phyloP scores from a whole-genome alignment of 2,888 invertebrate species.

The Stenoptilia bipunctidactyla region DNA sequence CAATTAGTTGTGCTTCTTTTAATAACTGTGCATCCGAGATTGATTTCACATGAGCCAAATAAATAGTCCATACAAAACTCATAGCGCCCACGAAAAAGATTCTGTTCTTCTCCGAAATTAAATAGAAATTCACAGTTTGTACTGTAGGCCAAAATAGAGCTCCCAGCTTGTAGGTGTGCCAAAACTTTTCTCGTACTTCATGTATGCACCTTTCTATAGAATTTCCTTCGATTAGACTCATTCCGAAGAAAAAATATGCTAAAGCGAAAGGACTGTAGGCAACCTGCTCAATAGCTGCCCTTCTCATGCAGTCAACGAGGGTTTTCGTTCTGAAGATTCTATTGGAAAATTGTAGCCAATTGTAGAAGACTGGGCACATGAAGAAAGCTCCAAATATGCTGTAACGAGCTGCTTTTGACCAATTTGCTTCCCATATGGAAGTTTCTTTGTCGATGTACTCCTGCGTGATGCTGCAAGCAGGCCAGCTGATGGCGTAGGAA shows the following conservation, averaged over 20 bases:
- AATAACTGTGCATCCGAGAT: too few species aligned
- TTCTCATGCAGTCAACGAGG: slow-evolving; percentile 35
- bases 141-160: slow-evolving; percentile 78
- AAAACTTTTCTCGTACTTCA: slow-evolving; percentile 79
- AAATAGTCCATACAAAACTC: slow-evolving; percentile 82
- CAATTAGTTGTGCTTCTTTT: too few species aligned
- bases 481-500: slow-evolving; percentile 80
- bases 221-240: slow-evolving; percentile 78
- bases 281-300: slow-evolving; percentile 74
- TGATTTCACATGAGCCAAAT: slow-evolving; percentile 80
- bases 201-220: slow-evolving; percentile 69
- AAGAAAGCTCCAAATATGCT: slow-evolving; percentile 79
- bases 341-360: slow-evolving; percentile 75
- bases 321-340: slow-evolving; percentile 34
- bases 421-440: slow-evolving; percentile 43
- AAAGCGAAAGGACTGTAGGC: slow-evolving; percentile 80
- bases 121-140: slow-evolving; percentile 80
- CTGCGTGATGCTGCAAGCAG: slow-evolving; percentile 77
- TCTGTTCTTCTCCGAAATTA: slow-evolving; percentile 79
- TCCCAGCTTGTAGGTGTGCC: slow-evolving; percentile 79
- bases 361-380: slow-evolving; percentile 82
- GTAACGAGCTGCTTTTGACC: slow-evolving; percentile 75
- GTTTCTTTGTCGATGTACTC: slow-evolving; percentile 58
- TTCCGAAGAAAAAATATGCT: slow-evolving; percentile 81
- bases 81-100: slow-evolving; percentile 80